phyloP scores from a whole-genome alignment of 2,113 vertebrate species.

The Cynopterus brachyotis region DNA sequence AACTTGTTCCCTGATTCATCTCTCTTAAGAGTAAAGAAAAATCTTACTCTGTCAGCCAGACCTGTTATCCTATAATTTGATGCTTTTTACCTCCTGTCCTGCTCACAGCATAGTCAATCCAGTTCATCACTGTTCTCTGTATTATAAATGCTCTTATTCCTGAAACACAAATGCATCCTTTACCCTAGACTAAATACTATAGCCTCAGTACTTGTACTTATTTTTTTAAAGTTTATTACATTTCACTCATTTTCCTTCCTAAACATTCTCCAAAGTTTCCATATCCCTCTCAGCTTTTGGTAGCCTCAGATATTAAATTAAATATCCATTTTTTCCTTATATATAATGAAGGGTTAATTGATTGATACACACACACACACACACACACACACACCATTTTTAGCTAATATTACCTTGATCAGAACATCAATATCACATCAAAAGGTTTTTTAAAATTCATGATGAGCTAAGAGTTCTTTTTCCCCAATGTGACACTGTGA shows the following conservation, averaged over 20 bases:
- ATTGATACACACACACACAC: neutral
- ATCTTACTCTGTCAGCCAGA: neutral
- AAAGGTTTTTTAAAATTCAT: neutral
- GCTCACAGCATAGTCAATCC: neutral
- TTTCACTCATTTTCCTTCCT: constrained; percentile 14
- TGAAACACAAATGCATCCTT: neutral
- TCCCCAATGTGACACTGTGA: neutral
- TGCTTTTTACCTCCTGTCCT: neutral
- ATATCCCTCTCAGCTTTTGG: neutral
- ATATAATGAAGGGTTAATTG: neutral
- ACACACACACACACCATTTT: neutral
- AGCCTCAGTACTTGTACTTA: neutral
- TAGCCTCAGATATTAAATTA: neutral
- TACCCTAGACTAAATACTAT: neutral
- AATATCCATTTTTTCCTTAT: neutral
- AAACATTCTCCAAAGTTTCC: neutral
- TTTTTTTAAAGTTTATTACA: neutral
- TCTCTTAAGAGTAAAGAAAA: neutral
- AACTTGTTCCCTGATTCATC: neutral
- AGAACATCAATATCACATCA: neutral
- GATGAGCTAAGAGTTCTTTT: neutral
- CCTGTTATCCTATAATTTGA: neutral
- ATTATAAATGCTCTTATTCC: neutral
- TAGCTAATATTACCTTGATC: neutral
- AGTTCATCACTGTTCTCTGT: neutral